Percentiles rank a stretch among this genome's conserved stretches.
phyloP scores from a whole-genome alignment of 2,888 invertebrate species.

The Macrosoma leucophasiata region DNA sequence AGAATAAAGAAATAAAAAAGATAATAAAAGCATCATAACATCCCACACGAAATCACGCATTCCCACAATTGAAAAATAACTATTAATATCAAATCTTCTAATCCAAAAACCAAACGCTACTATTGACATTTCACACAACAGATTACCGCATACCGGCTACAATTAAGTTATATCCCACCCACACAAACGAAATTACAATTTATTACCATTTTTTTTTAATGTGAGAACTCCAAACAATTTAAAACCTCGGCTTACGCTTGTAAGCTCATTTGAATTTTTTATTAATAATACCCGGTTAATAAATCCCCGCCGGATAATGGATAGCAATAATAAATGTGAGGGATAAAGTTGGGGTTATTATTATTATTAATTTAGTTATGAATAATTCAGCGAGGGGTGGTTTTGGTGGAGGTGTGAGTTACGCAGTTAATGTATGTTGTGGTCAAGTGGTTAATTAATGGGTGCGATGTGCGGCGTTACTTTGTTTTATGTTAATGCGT shows the following conservation, averaged over 20 bases:
- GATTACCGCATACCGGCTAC: conserved; percentile 28
- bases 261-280: conserved; percentile 72
- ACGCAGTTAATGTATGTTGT: conserved; percentile 5
- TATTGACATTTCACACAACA: conserved; percentile 52
- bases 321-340: conserved; percentile 39
- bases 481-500: too few relatives aligned
- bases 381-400: conserved; percentile 54
- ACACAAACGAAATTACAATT: conserved; percentile 36
- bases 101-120: too few relatives aligned
- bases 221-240: conserved; percentile 65
- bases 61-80: too few relatives aligned
- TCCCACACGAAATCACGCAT: too few relatives aligned
- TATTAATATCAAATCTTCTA: too few relatives aligned
- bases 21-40: too few relatives aligned
- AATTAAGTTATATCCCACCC: conserved; percentile 36
- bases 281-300: conserved; percentile 54
- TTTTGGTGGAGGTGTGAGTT: conserved; percentile 19
- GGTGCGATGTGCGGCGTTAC: too few relatives aligned
- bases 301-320: conserved; percentile 32
- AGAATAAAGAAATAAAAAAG: too few relatives aligned
- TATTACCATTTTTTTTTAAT: conserved; percentile 40
- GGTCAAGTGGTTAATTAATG: conserved; percentile 4
- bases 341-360: conserved; percentile 43
- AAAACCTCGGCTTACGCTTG: conserved; percentile 54
- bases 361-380: conserved; percentile 67